A percentile compares a stretch with the other conserved stretches of the same genome.
These are phyloP conservation scores for Eupleurogrammus muticus DNA, from an alignment of 2,797 vertebrate species.

Conservation along the genomic window DNA sequence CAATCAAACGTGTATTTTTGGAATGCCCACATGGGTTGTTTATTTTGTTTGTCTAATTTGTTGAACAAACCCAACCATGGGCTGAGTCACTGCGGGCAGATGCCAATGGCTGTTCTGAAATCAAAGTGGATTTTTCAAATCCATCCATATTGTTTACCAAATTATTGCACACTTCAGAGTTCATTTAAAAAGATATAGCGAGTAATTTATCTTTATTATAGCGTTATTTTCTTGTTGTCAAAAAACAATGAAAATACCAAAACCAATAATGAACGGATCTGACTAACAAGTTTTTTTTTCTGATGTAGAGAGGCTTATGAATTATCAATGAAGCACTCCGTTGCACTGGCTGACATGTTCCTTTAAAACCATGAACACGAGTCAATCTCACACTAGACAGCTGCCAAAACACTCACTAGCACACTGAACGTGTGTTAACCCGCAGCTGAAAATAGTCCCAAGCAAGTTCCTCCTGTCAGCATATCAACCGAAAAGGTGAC, in stretches of 20 bases:
- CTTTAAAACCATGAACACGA: background rate
- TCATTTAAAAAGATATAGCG: background rate
- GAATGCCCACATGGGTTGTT: constrained; percentile 19
- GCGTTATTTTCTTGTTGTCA: background rate
- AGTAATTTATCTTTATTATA: too few relatives aligned
- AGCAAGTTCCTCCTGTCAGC: background rate
- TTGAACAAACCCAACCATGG: constrained; percentile 24
- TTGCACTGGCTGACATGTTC: background rate
- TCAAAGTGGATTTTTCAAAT: constrained; percentile 10
- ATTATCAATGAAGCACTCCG: background rate
- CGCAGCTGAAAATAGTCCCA: background rate
- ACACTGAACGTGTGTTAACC: background rate
- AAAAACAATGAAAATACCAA: background rate
- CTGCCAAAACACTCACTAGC: background rate
- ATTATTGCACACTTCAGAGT: background rate
- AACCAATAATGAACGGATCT: background rate
- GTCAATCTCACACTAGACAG: constrained; percentile 2
- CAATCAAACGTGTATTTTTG: background rate
- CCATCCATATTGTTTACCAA: background rate
- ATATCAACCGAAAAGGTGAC: too few relatives aligned
- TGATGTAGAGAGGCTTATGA: background rate
- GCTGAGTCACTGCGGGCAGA: constrained; percentile 27
- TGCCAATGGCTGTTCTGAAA: constrained; percentile 5
- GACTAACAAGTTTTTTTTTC: background rate
- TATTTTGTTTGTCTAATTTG: constrained; percentile 1